Evolutionary conservation across 2,113 vertebrate genomes (phyloP), one percentile per base, ranked within the genome.

Genomic region (Peromyscus californicus): DNA sequence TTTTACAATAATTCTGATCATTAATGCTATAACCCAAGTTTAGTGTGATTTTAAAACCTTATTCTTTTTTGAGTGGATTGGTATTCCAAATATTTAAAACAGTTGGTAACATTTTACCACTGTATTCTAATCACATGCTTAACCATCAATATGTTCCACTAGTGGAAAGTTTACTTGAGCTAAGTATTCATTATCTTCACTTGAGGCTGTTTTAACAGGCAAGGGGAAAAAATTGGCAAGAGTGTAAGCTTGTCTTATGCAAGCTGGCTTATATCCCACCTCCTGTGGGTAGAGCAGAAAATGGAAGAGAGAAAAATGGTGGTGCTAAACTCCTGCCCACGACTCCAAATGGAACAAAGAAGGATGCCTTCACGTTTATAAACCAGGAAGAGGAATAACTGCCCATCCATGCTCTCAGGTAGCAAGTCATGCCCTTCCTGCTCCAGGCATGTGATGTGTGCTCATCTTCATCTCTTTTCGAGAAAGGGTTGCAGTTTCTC

Each of bases 251-350:
- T 83, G 86, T 42, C 89, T 97, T 97, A 96, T 96, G 90, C 95
- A 95, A 97, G 67, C 87, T 97, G 86, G 93, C 95, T 87, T 33
- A 33, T 89, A 72, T 91, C 86, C 95, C 96, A 97, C 57, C 79
- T 96, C 90, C 92, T 75, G 93, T 90, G 95, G 96, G 92, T 21
- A 97, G 83, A 93, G 91, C 95, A 95, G 97, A 96, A 92, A 95
- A 91, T 87, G 96, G 94, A 93, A 97, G 91, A 74, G 80, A 78
- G 90, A 89, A 75, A 90, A 63, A 96, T 59, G 82, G 78, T 22
- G 89, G 67, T 89, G 93, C 39, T 87, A 87, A 87, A 45, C 31
- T 88, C 31, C 96, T 95, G 90, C 96, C 96, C 93, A 90, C 84
- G 13, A 91, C 42, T 94, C 75, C 96, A 97, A n/a, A 93, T 90